Evolutionary conservation across 2,888 invertebrate genomes (phyloP).

Genomic region (Pristionchus mayeri): DNA sequence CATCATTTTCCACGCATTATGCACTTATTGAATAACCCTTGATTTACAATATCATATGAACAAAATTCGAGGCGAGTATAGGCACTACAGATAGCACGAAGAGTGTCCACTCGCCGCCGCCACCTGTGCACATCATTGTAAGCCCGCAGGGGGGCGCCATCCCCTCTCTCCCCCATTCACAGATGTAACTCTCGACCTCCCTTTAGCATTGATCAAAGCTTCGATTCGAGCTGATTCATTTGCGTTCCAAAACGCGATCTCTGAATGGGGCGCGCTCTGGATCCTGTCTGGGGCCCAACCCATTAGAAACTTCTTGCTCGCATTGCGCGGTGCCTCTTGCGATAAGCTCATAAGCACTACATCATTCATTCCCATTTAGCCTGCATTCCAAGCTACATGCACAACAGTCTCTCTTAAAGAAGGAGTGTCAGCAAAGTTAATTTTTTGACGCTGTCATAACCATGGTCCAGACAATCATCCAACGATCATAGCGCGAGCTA

Average conservation of each 20-base stretch:
- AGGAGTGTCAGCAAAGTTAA: too few relatives aligned
- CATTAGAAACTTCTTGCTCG: background rate
- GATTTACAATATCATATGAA: too few relatives aligned
- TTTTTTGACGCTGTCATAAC: too few relatives aligned
- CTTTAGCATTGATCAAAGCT: background rate
- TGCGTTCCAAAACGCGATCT: background rate
- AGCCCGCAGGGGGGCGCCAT: constrained; percentile 12
- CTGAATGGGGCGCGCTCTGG: background rate
- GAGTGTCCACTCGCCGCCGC: constrained; percentile 28
- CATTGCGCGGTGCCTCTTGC: background rate
- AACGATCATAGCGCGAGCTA: too few relatives aligned
- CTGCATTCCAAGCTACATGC: too few relatives aligned
- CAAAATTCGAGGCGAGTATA: background rate
- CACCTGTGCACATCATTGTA: constrained; percentile 39
- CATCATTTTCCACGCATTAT: too few relatives aligned
- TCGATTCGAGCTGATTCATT: too few relatives aligned
- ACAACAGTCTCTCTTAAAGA: too few relatives aligned
- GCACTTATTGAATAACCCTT: too few relatives aligned
- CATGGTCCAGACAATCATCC: too few relatives aligned
- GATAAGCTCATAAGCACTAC: constrained; percentile 15
- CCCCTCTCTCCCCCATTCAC: background rate
- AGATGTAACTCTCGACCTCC: background rate
- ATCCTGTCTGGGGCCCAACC: background rate
- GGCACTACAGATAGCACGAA: too few relatives aligned
- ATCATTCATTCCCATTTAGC: too few relatives aligned